Evolutionary conservation across 2,888 invertebrate genomes (phyloP), one percentile per base, ranked within the genome.

Genomic region (Gasteruption jaculator): DNA sequence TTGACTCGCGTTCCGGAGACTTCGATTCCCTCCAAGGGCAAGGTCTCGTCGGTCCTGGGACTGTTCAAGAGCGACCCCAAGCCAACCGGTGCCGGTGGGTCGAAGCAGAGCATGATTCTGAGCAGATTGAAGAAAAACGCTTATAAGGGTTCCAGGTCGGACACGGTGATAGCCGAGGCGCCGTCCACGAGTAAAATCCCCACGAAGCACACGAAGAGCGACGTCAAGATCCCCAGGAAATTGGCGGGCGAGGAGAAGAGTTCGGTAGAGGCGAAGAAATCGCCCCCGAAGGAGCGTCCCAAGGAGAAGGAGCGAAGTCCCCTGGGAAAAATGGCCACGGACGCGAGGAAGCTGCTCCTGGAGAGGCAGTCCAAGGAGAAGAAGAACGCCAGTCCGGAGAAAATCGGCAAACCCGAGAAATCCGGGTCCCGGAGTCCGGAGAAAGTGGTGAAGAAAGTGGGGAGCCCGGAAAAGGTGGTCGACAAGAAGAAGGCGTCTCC

Each of bases 11-110:
- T n/a, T 24, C 5, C 43, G 71, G 72, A 33, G 70, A 53, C 40
- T 67, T 47, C 53, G 22, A 65, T 58, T 54, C 75, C 77, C 31
- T 79, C 78, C 31, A 83, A 80, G 26, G 81, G 82, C 8, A 83
- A 85, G 3, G 86, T 87, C 0, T 83, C 82, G 61, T 80, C 81
- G 57, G 86, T 90, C 30, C 71, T 90, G 42, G 86, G 87, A 1
- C 71, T 89, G 3, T 86, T 90, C 54, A 85, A 83, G 53, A 86
- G 83, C 43, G 72, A 71, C 30, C 45, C 57, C 15, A 60, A 56
- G 16, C 45, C 54, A 32, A 14, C 27, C 21, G 16, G 49, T 4
- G 54, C 46, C 6, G 52, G 51, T 0, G 38, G 48, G 2, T 50
- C 58, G 15, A 14, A 56, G 31, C 48, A 56, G 37, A 57, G 46